Conservation (phyloP, 2,113 vertebrate genomes). For the rat (Rattus norvegicus) region GRCr8 NC_086032.1:23215001-23215500, state of each 20-base stretch:
- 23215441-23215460: background rate
- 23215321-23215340: background rate
- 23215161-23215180: background rate
- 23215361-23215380: background rate
- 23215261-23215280: background rate
- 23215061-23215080: background rate
- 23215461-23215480: background rate
- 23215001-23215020: background rate
- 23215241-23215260: background rate
- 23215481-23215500: background rate
- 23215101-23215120: background rate
- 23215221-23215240: background rate
- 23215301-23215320: background rate
- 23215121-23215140: background rate
- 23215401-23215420: background rate
- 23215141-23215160: background rate
- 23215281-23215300: background rate
- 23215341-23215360: background rate
- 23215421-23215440: background rate
- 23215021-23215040: background rate
- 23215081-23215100: background rate
- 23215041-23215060: conserved; percentile 30
- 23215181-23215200: background rate
- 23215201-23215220: background rate
- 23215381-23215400: background rate